A percentile compares a stretch with the other conserved stretches of the same genome.
phyloP scores from a whole-genome alignment of 2,797 vertebrate genomes.

The Acropternis orthonyx region DNA sequence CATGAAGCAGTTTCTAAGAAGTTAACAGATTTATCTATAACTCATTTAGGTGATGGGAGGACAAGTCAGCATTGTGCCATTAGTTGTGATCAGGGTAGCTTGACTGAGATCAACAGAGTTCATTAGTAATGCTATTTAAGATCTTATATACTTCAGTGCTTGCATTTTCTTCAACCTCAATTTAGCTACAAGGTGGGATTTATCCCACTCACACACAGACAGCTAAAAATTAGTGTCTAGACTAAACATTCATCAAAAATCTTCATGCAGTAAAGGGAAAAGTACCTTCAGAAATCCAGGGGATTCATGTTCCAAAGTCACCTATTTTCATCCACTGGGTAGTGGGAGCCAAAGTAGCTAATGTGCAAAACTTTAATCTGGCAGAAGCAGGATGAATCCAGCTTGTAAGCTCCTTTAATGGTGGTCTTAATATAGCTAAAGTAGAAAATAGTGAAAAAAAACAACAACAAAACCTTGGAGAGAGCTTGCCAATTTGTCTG shows the following conservation, averaged over 20 bases:
- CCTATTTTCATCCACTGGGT: neutral
- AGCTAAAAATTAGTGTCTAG: neutral
- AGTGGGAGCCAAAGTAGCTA: neutral
- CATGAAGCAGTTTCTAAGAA: neutral
- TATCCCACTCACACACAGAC: neutral
- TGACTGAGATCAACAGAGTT: conserved; percentile 5
- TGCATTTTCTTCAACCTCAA: neutral
- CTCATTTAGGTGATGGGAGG: conserved; percentile 14
- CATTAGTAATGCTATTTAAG: neutral
- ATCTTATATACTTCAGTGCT: neutral
- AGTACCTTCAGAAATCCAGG: neutral
- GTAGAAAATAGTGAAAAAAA: neutral
- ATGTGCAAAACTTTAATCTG: neutral
- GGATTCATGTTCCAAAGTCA: neutral
- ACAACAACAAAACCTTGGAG: neutral
- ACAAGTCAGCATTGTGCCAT: conserved; percentile 25
- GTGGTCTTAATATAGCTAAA: neutral
- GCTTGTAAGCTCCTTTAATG: neutral
- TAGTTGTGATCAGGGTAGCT: conserved; percentile 7
- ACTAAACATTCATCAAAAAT: neutral
- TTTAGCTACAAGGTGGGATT: neutral
- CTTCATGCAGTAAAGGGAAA: neutral
- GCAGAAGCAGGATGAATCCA: neutral
- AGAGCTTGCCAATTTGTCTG: neutral
- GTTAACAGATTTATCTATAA: neutral